phyloP scores from a whole-genome alignment of 2,797 vertebrate genomes.

The Ctenochaetus hawaiiensis region DNA sequence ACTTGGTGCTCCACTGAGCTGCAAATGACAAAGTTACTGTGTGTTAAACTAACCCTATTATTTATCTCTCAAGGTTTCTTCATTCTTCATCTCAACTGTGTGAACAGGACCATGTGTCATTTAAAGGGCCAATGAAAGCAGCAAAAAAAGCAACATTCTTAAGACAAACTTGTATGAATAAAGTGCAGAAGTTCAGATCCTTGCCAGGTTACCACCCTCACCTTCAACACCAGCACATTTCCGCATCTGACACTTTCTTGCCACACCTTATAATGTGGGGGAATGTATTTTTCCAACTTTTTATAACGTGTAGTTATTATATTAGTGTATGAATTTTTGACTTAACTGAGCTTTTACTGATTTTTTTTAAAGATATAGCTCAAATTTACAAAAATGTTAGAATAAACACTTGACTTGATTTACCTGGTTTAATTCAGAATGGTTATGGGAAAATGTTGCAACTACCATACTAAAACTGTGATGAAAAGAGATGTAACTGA shows the following conservation, averaged over 20 bases:
- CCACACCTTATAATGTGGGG: neutral
- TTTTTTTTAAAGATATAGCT: neutral
- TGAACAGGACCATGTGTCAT: neutral
- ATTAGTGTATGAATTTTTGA: neutral
- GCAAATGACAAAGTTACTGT: neutral
- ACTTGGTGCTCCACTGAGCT: neutral
- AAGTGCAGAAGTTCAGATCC: neutral
- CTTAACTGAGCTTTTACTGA: neutral
- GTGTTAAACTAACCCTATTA: neutral
- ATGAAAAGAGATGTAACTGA: neutral
- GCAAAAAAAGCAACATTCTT: neutral
- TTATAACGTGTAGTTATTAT: neutral
- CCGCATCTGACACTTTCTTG: neutral
- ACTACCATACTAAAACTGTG: neutral
- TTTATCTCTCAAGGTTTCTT: neutral
- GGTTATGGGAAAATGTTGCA: neutral
- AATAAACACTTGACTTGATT: neutral
- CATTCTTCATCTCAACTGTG: neutral
- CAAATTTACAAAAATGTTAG: neutral
- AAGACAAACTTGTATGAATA: neutral
- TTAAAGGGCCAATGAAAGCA: neutral
- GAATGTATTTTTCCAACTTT: neutral
- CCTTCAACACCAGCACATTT: neutral
- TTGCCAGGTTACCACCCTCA: neutral
- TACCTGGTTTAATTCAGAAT: neutral